Conservation (phyloP, 2,797 vertebrate genomes). For the Eleutherodactylus coqui region DNA sequence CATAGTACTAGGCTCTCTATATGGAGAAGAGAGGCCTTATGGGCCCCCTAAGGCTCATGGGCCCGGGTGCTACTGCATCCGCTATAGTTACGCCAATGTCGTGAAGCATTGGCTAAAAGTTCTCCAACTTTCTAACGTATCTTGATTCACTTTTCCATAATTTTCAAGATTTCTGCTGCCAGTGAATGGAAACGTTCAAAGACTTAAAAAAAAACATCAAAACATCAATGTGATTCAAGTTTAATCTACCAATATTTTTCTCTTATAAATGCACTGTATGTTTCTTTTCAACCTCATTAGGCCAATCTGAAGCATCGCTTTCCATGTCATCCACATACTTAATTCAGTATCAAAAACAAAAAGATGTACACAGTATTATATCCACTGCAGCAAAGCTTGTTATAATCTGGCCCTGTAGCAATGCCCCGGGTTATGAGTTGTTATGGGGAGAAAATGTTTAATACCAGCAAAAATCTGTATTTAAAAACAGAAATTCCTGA, state of each 20-base stretch:
- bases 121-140: not conserved
- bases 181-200: not conserved
- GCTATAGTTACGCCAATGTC: too few species aligned
- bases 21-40: too few species aligned
- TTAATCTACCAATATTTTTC: not conserved
- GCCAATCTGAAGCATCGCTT: not conserved
- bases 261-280: not conserved
- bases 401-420: constrained; percentile 29
- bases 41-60: too few species aligned
- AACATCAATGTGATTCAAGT: not conserved
- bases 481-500: not conserved
- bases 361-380: not conserved
- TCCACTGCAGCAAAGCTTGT: not conserved
- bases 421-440: constrained; percentile 7
- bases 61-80: too few species aligned
- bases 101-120: too few species aligned
- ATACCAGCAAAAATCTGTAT: not conserved
- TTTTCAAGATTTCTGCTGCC: not conserved
- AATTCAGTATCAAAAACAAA: constrained; percentile 8
- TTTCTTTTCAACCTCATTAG: not conserved
- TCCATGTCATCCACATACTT: not conserved
- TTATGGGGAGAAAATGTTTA: not conserved
- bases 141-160: not conserved
- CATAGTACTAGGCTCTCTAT: too few species aligned
- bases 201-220: too few species aligned